A percentile compares a stretch with the other conserved stretches of the same genome.
phyloP scores from a whole-genome alignment of 2,888 invertebrate species.

The Ptychoptera contaminata region DNA sequence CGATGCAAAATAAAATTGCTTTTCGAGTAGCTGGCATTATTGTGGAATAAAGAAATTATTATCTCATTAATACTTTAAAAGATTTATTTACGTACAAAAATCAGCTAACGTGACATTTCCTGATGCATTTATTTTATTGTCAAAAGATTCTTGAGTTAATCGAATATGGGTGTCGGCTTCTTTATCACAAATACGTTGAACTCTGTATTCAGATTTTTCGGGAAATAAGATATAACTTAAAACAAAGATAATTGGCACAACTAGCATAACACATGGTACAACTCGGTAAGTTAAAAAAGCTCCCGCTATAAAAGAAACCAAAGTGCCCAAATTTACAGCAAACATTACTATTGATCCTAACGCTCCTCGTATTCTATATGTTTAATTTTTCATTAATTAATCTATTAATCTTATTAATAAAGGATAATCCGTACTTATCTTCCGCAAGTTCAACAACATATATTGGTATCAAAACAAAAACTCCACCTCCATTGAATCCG shows the following conservation, averaged over 20 bases:
- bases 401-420: too few species aligned
- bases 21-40: constrained; percentile 15
- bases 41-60: too few species aligned
- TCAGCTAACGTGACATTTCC: constrained; percentile 1
- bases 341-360: too few species aligned
- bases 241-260: constrained; percentile 5
- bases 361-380: too few species aligned
- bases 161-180: constrained; percentile 4
- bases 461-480: constrained; percentile 4
- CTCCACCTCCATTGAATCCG: constrained; percentile 6
- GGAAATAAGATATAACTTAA: constrained; percentile 4
- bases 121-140: too few species aligned
- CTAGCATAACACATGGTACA: constrained; percentile 3
- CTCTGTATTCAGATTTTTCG: constrained; percentile 5
- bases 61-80: too few species aligned
- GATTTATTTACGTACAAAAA: too few species aligned
- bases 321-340: too few species aligned
- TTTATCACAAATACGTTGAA: constrained; percentile 1
- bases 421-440: too few species aligned
- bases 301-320: constrained; percentile 5
- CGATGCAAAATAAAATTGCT: constrained; percentile 21
- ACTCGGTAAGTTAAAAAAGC: constrained; percentile 3
- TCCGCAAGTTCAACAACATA: constrained; percentile 8
- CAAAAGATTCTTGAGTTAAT: too few species aligned
- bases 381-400: too few species aligned